A percentile compares a stretch with the other conserved stretches of the same genome.
phyloP scores from a whole-genome alignment of 2,888 invertebrate species.

The Yponomeuta sedellus region DNA sequence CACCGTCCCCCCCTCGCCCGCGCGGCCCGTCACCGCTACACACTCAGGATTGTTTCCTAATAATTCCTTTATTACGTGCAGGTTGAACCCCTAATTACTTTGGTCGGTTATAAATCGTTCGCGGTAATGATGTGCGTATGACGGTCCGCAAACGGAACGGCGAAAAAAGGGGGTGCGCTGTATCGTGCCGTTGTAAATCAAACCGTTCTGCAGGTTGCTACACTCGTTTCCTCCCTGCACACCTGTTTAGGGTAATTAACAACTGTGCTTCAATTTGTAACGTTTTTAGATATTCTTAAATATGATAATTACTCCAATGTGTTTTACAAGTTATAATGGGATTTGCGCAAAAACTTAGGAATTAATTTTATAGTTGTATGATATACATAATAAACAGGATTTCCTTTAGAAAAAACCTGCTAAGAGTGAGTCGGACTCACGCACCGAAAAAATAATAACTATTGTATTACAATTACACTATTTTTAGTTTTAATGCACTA shows the following conservation, averaged over 20 bases:
- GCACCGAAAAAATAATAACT: too few species aligned
- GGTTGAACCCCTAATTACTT: constrained; percentile 57
- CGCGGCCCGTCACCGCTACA: constrained; percentile 26
- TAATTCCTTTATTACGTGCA: constrained; percentile 63
- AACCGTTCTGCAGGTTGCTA: neutral
- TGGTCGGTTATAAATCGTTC: constrained; percentile 46
- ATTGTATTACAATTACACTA: too few species aligned
- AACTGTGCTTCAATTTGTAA: constrained; percentile 10
- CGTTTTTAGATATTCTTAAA: neutral
- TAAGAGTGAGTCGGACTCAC: too few species aligned
- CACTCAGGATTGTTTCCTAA: constrained; percentile 69
- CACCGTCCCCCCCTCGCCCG: constrained; percentile 29
- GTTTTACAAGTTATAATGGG: too few species aligned
- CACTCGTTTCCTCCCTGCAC: neutral
- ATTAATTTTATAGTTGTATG: too few species aligned
- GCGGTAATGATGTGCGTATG: constrained; percentile 20
- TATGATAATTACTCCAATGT: too few species aligned
- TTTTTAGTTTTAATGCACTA: too few species aligned
- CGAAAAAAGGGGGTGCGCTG: neutral
- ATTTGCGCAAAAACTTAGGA: too few species aligned
- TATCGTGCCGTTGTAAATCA: neutral
- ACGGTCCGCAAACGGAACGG: neutral
- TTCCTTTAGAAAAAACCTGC: too few species aligned
- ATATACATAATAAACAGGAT: too few species aligned
- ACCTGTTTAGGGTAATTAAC: constrained; percentile 5